Conservation (phyloP, 2,888 invertebrate genomes). For the Dryadula phaetusa region DNA sequence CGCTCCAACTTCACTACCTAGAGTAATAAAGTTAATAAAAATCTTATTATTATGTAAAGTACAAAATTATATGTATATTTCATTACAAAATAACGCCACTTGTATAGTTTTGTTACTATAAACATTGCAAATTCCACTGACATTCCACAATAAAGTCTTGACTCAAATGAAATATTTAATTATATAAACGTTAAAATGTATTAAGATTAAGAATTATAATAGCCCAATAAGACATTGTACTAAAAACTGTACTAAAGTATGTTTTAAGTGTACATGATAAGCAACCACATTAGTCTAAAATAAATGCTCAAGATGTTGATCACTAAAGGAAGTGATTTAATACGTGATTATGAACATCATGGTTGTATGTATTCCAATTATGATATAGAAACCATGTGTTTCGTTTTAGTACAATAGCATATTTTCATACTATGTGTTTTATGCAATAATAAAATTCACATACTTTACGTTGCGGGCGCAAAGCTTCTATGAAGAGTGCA, state of each 20-base stretch:
- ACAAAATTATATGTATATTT: slow-evolving; percentile 8
- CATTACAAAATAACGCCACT: slow-evolving; percentile 9
- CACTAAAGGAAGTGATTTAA: background rate
- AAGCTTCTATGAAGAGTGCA: too few species aligned
- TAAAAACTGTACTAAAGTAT: background rate
- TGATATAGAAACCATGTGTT: background rate
- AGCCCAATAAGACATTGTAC: background rate
- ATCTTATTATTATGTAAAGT: slow-evolving; percentile 5
- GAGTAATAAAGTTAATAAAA: slow-evolving; percentile 4
- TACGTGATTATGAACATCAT: background rate
- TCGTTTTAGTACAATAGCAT: background rate
- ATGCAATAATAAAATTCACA: background rate
- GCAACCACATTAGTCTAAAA: too few species aligned
- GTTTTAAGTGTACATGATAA: background rate
- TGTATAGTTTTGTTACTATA: slow-evolving; percentile 12
- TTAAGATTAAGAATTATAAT: background rate
- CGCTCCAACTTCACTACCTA: background rate
- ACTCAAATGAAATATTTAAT: slow-evolving; percentile 6
- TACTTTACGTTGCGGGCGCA: background rate
- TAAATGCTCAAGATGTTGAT: background rate
- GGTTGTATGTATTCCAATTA: background rate
- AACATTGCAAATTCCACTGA: slow-evolving; percentile 13
- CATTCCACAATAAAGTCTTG: slow-evolving; percentile 12
- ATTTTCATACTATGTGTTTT: background rate
- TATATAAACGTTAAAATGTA: background rate